Evolutionary conservation across 1,140 invertebrate species (phyloP), one percentile per base, ranked within the genome.

Genomic region (Drosophila seguyi): DNA sequence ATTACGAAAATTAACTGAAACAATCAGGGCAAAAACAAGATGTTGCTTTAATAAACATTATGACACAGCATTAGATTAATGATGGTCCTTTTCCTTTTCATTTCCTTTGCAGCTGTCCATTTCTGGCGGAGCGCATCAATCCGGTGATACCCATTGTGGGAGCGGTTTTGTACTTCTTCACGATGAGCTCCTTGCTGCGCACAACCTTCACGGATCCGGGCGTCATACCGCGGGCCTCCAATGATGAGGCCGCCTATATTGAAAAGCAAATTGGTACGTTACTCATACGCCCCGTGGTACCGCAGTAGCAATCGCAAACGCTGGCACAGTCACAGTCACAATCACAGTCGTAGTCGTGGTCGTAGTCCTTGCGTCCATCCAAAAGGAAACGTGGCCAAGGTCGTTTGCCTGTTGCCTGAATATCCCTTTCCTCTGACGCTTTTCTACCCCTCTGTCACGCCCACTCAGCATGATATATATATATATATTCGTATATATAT

Each of bases 201-300:
- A 99, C 98, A 62, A 97, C 97, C 92, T 98, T 99, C 93, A 97
- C 96, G 87, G 98, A 99, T 94, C 98, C 98, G 45, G 98, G 98
- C 67, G 97, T 99, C 73, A 97, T 99, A 86, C 98, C 98, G 66
- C 93, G 96, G 83, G 98, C 98, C 42, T 97, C 97, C 36, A 94
- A 95, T 47, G 97, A 98, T 92, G 98, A 99, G 94, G 97, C 97
- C 72, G 96, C 97, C 75, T 97, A 98, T 92, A 97, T 98, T 73
- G 98, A 99, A 93, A 96, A 96, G 93, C 95, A 96, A 95, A 96
- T 96, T 92, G 95, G 95, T 96, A 94, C 91, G 78, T 84, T 34
- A 63, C 34, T 48, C 31, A 36, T 61, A 36, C 45, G 36, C 31
- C 20, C 31, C 42, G 47, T 31, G 4, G 25, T 4, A 11, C 38